Evolutionary conservation across 2,888 invertebrate species (phyloP), one percentile per base, ranked within the genome.

Genomic region (Xestobium rufovillosum): DNA sequence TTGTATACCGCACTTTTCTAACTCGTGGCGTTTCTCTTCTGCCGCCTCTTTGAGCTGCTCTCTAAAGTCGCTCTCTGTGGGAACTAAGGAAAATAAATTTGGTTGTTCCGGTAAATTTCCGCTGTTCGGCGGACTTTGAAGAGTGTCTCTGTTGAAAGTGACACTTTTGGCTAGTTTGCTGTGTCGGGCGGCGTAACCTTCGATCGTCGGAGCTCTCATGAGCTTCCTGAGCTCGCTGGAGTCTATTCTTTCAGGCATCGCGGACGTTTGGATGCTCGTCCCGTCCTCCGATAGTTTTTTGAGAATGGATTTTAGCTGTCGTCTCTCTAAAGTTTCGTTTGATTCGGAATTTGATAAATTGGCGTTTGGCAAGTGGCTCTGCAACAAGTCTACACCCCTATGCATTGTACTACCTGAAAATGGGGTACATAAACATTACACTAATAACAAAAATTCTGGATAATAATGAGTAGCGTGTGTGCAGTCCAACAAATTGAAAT

Each of bases 161-260:
- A 89, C 88, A 66, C 88, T 87, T 71, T 89, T 90, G 34, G 85
- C 75, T 61, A 89, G 78, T 65, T 89, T 89, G 45, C 84, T 83
- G 67, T 88, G 88, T 57, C 89, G 73, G 34, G 86, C 88, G 40
- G 86, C 88, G 66, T 87, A 90, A 41, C 89, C 89, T 72, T 88
- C 88, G 51, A 89, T 70, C 41, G 88, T 89, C 43, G 85, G 89
- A 15, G 87, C 87, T 56, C 81, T 71, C 68, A 85, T 78, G 42
- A 89, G 67, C 57, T 75, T 79, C 51, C 72, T 75, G 37, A 83
- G 67, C 56, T 83, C 81, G 42, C 70, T 68, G 3, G 67, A 75
- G 49, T 63, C 63, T 16, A 56, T 47, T 34, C 55, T 58, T 26
- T 60, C 56, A 3, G 61, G 57, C 52, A 52, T 55, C 6, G 23